Base-by-base conservation (phyloP, 2,113 vertebrate species). In the Myxocyprinus asiaticus region DNA sequence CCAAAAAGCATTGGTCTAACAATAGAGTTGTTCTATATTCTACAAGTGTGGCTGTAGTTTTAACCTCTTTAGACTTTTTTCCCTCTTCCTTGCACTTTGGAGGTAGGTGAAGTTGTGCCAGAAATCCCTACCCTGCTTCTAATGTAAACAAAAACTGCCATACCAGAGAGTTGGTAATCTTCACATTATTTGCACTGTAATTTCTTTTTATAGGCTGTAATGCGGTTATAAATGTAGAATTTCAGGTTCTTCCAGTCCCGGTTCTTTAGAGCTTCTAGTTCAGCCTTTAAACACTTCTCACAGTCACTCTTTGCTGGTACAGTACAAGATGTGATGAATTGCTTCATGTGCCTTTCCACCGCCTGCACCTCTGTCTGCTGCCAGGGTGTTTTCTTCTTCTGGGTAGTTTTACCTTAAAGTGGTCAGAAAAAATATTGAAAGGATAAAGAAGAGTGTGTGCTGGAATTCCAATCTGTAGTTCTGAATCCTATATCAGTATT, bases 231-330 rank as follows among this genome's bases (percentile, higher is more conserved):
- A 6, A 84, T 48, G 9, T 65, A 80, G 14, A 79, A 80, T 22
- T 77, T 86, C 12, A 82, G 11, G 9, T 22, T 77, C 43, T 80
- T 66, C 80, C 79, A 71, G 45, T 82, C 53, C 0, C 59, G 8
- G 55, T 78, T 77, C 12, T 75, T 71, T 8, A 75, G 63, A 42
- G 33, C 50, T 55, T 77, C 69, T 7, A 78, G 65, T 75, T 85
- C 78, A 47, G 78, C 78, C 17, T n/a, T 74, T 22, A 80, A 78
- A 70, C 84, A 85, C 6, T 75, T 78, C 58, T 81, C 78, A 66
- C 81, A 85, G 33, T 85, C 45, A 47, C 58, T 78, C 58, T 69
- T 69, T n/a, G 71, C 7, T 53, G 79, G 79, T 47, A 81, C 79
- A 62, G 56, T 61, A 51, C 15, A 68, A 15, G 47, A 79, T 22